Evolutionary conservation across 2,113 vertebrate species (phyloP).

Genomic region (Indicator maculatus): DNA sequence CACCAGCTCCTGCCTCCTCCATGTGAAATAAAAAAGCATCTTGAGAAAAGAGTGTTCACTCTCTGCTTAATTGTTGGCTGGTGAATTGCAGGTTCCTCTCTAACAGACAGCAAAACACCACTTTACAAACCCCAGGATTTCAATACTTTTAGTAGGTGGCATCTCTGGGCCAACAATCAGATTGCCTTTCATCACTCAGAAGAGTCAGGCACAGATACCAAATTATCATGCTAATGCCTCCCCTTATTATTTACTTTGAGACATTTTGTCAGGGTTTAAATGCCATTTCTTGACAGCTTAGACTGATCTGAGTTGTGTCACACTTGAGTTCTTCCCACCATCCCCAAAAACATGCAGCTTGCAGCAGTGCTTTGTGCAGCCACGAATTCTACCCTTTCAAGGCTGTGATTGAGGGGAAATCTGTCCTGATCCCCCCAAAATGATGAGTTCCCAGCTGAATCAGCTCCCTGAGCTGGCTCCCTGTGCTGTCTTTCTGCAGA

Average conservation of each 20-base stretch:
- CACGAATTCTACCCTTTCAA: neutral
- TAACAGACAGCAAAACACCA: neutral
- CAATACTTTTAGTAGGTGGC: neutral
- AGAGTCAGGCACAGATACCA: neutral
- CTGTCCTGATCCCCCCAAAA: neutral
- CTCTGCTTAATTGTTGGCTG: neutral
- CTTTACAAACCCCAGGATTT: neutral
- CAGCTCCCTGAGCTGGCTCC: neutral
- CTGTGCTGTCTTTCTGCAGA: neutral
- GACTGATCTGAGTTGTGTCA: neutral
- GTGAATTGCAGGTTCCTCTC: neutral
- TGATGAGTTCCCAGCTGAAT: neutral
- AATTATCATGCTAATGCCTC: neutral
- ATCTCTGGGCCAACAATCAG: neutral
- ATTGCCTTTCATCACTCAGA: neutral
- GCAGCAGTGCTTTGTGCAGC: neutral
- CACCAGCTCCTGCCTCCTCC: neutral
- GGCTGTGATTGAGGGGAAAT: neutral
- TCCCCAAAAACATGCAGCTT: neutral
- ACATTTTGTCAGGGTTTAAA: neutral
- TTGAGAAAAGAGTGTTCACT: neutral
- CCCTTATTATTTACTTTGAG: neutral
- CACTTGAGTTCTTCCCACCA: fast-evolving
- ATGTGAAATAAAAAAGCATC: neutral
- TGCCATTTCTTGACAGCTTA: neutral